Base-by-base conservation (phyloP, 2,888 invertebrate species). In the Calliphora vomitoria region DNA sequence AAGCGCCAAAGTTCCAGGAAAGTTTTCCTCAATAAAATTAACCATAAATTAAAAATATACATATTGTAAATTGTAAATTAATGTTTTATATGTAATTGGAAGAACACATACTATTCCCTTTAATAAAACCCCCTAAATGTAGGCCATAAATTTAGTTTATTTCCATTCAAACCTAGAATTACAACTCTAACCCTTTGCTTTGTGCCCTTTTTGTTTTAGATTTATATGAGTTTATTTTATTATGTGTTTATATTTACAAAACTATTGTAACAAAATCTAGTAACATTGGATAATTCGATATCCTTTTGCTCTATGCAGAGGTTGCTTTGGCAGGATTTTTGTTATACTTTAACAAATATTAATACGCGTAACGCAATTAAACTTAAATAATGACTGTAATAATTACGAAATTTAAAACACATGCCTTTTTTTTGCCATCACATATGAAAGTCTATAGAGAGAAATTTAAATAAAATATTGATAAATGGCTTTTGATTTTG, bases 331-430 rank as follows among this genome's bases (percentile, higher is more conserved):
- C 13, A 64, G 25, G 25, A 25, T 25, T 25, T 74, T 55, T 47
- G 35, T 74, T 75, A 25, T 11, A 74, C 31, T 66, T 25, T 71
- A 69, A 71, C 18, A 78, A 44, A 82, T 82, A 87, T 84, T 88
- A 87, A 89, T 82, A 75, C 82, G 86, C 89, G 89, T 88, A 88
- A 90, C 88, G 89, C 90, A 89, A 90, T 90, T 90, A 89, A 89
- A 85, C 85, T 64, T 86, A 89, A 89, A 88, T 89, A 89, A 90
- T 89, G 87, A 72, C 87, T 85, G 74, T 85, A 82, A 88, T 89
- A 89, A 88, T 87, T 89, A 89, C 83, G 50, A 87, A 87, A 79
- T 81, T 82, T 31, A 38, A 66, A 82, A 82, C 35, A n/a, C 25
- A 50, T 3, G 71, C 18, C 25, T 15, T 62, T 66, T 62, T 13